Conservation (phyloP, 1,140 invertebrate species). For the Amyelois transitella region DNA sequence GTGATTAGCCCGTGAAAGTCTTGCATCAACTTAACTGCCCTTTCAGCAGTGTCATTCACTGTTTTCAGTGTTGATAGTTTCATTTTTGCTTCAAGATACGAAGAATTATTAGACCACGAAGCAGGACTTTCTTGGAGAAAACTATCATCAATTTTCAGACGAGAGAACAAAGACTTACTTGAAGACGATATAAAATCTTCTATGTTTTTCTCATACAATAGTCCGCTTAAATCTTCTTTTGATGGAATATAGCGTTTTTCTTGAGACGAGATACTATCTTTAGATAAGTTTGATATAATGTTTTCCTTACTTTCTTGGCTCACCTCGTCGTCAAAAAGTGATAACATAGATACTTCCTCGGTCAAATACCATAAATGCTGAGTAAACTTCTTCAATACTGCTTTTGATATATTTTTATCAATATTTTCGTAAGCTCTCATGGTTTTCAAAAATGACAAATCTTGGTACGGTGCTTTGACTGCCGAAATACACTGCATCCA, state of each 20-base stretch:
- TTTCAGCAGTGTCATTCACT: too few species aligned
- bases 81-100: neutral
- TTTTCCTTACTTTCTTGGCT: neutral
- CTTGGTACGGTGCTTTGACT: neutral
- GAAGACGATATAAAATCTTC: too few species aligned
- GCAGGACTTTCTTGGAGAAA: neutral
- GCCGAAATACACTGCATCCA: constrained; percentile 1
- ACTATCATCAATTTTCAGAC: neutral
- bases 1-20: neutral
- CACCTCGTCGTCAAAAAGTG: neutral
- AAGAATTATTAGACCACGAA: neutral
- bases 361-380: too few species aligned
- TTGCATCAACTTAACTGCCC: too few species aligned
- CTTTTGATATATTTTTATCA: too few species aligned
- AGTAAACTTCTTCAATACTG: neutral
- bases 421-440: too few species aligned
- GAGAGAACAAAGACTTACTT: too few species aligned
- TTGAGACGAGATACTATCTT: neutral
- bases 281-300: too few species aligned
- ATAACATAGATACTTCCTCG: constrained; percentile 2
- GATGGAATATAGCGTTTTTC: neutral
- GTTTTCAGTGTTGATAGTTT: neutral
- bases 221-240: neutral
- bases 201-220: too few species aligned
- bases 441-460: constrained; percentile 1